Evolutionary conservation across 2,888 invertebrate genomes (phyloP), one percentile per base, ranked within the genome.

Genomic region (Drosophila setosimentum): DNA sequence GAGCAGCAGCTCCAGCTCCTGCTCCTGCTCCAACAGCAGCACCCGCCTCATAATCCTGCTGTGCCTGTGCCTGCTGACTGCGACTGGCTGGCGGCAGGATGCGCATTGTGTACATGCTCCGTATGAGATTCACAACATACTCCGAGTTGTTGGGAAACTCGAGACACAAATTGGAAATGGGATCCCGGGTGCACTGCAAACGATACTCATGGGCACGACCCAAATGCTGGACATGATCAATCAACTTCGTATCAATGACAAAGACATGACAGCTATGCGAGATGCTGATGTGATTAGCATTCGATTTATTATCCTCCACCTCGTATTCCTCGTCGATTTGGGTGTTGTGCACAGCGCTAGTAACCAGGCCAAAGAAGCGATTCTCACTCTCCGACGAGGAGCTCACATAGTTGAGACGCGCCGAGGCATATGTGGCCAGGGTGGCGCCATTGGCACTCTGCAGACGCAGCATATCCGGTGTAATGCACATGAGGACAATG

Each of bases 251-350:
- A 91, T 99, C 98, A 11, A 98, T 97, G 70, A 97, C 97, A 92
- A 99, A 99, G 0, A 99, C 98, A 93, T 99, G 99, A 91, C 99
- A 98, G 61, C 98, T 98, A 91, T 97, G 97, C 0, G 97, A 97
- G 24, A 95, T 95, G 76, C 95, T 95, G 13, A 95, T 89, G 70
- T 90, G 87, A n/a, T 55, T 55, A 13, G 62, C 76, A 50, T 74
- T 74, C 6, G 68, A 54, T 7, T 76, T 74, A 6, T 78, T 74
- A 5, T 78, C 78, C 59, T 80, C 76, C 37, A 76, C 8, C 27
- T 92, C 92, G 32, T 91, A 92, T 30, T 93, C 92, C 68, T 93
- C 93, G 61, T 93, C 93, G 30, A 91, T 89, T 0, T 91, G 92
- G 1, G 91, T 87, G 8, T 94, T 94, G 69, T 94, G 93, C 70